Base-by-base conservation (phyloP, 64 coral and sea anemone species). In the Astreopora myriophthalma region DNA sequence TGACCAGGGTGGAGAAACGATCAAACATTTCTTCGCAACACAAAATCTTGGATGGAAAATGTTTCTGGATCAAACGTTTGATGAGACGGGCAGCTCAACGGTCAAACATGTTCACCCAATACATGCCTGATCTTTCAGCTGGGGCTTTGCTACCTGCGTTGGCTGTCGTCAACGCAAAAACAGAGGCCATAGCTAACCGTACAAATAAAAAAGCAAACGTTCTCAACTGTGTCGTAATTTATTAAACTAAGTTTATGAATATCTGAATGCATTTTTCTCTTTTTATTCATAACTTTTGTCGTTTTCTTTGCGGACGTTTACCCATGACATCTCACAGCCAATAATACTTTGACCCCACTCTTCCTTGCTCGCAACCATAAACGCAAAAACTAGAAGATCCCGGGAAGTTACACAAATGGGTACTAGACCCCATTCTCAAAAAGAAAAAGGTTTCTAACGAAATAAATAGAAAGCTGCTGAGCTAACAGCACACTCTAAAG, bases 171-270 rank as follows among this genome's bases (percentile, higher is more conserved):
- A n/a, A n/a, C n/a, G n/a, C n/a, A n/a, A n/a, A n/a, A n/a, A n/a
- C n/a, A n/a, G n/a, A n/a, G n/a, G n/a, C n/a, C n/a, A n/a, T n/a
- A n/a, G n/a, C n/a, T n/a, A n/a, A n/a, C n/a, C n/a, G n/a, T n/a
- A 37, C 33, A 35, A 73, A 73, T 26, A 23, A 2, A 24, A 62
- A 19, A 6, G 55, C 24, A 36, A 63, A 24, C 32, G 14, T 63
- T 63, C 30, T 80, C 31, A 83, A 83, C 52, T 64, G 79, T 33
- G 38, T 83, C 79, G 64, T 83, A 83, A 83, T 83, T 83, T 83
- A 83, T 83, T 83, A 83, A 83, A 83, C 79, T 83, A 64, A 83
- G 17, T 57, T 63, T 33, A 83, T 64, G 79, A 64, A 83, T 60
- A 80, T 80, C 49, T 80, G 76, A 80, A 48, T 80, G 76, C 49